A percentile compares a stretch with the other conserved stretches of the same genome.
phyloP scores from a whole-genome alignment of 2,888 invertebrate genomes.

The Coleophora deauratella region DNA sequence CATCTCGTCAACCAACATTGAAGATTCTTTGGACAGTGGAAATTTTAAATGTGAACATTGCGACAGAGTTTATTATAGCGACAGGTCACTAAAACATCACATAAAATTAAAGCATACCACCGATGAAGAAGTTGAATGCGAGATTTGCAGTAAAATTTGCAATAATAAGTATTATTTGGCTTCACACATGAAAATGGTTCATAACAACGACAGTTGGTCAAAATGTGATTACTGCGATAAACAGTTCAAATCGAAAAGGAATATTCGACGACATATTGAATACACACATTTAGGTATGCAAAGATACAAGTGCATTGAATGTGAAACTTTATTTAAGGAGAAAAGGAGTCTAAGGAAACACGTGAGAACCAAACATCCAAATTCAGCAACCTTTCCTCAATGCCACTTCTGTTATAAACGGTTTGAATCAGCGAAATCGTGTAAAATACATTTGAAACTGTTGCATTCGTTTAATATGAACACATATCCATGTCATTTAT shows the following conservation, averaged over 20 bases:
- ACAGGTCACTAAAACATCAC: conserved; percentile 52
- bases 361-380: conserved; percentile 47
- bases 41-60: conserved; percentile 44
- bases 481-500: conserved; percentile 48
- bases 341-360: conserved; percentile 55
- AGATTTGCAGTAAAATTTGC: conserved; percentile 43
- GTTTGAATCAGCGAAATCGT: conserved; percentile 59
- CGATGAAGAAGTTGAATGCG: conserved; percentile 42
- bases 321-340: conserved; percentile 55
- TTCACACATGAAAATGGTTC: conserved; percentile 52
- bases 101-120: conserved; percentile 50
- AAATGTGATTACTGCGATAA: conserved; percentile 59
- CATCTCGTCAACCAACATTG: conserved; percentile 35
- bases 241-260: conserved; percentile 51
- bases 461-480: conserved; percentile 55
- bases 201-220: conserved; percentile 38
- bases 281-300: conserved; percentile 55
- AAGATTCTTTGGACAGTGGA: conserved; percentile 20
- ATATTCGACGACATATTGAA: conserved; percentile 52
- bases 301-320: conserved; percentile 53
- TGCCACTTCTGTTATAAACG: conserved; percentile 54
- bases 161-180: conserved; percentile 55
- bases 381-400: conserved; percentile 47
- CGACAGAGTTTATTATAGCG: conserved; percentile 45
- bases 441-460: conserved; percentile 53